A percentile compares a stretch with the other conserved stretches of the same genome.
phyloP scores from a whole-genome alignment of 2,113 vertebrate species.

The Thomomys bottae region DNA sequence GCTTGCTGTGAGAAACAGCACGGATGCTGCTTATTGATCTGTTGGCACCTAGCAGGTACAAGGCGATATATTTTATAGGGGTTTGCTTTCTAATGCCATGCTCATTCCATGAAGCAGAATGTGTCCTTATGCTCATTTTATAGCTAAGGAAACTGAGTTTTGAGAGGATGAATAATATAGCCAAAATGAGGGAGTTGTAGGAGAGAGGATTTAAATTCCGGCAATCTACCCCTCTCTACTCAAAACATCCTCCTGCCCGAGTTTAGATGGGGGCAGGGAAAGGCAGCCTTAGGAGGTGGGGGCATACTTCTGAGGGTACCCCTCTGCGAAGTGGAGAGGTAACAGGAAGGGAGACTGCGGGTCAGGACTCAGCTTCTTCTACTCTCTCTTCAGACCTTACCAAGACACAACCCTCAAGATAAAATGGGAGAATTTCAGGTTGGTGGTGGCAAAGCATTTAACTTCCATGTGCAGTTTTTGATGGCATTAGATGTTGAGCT shows the following conservation, averaged over 20 bases:
- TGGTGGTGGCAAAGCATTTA: too few relatives aligned
- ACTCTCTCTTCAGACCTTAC: too few relatives aligned
- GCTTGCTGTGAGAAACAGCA: neutral
- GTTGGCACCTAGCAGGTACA: rapidly evolving
- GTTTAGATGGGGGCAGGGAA: neutral
- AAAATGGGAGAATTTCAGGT: neutral
- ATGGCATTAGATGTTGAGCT: too few relatives aligned
- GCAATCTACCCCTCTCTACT: neutral
- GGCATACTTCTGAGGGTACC: neutral
- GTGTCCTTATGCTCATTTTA: neutral
- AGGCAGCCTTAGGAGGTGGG: too few relatives aligned
- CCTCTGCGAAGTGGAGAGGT: neutral
- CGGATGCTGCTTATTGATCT: neutral
- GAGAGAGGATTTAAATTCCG: neutral
- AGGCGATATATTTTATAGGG: rapidly evolving
- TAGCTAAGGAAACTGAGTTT: neutral
- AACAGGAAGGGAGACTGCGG: neutral
- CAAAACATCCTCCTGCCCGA: neutral
- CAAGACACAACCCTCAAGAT: neutral
- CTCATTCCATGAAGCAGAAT: neutral
- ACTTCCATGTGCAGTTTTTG: too few relatives aligned
- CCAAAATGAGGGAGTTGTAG: neutral
- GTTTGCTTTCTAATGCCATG: neutral
- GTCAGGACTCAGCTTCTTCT: neutral
- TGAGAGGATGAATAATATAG: neutral